Base-by-base conservation (phyloP, 2,113 vertebrate species). In the Hemicordylus capensis region DNA sequence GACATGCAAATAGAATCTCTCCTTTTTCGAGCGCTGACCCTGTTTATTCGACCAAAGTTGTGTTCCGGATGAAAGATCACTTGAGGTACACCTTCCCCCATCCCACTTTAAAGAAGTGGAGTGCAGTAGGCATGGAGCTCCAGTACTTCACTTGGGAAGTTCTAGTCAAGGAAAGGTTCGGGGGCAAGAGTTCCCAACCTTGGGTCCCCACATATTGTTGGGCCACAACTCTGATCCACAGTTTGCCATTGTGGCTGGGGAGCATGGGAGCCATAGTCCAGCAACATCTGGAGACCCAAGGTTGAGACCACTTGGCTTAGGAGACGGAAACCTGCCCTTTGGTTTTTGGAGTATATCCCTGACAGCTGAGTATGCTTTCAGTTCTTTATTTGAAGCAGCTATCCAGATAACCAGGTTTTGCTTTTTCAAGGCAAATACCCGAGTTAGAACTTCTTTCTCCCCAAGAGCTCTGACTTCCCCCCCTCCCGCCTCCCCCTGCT, bases 21-120 rank as follows among this genome's bases (percentile, higher is more conserved):
- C 48, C 1, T 0, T 28, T 83, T 87, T 11, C 22, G 61, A 56
- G 0, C 54, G 14, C 86, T 76, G 26, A 4, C 28, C 48, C 59
- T 74, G 9, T 84, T 83, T 83, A 28, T 87, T 74, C 73, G 85
- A 86, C 83, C 46, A 31, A 88, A 63, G 28, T 69, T 85, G 82
- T 81, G 39, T 63, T 26, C 85, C 1, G 78, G 87, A 31, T 90
- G 77, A 74, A 75, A 9, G 34, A 70, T 70, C 4, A 44, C 7
- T 46, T 78, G 12, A 37, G 12, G 28, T 14, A 5, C 17, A 15
- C 31, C 26, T 42, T 7, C 6, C 37, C 31, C 28, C 10, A n/a
- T 20, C 19, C 34, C n/a, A 39, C 19, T 28, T 72, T 3, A 51
- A 22, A 67, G 66, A 56, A 26, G 63, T 48, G 19, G 64, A 8